A percentile compares a stretch with the other conserved stretches of the same genome.
Conservation (phyloP, 2,888 invertebrate species). For the Anthophora plumipes region DNA sequence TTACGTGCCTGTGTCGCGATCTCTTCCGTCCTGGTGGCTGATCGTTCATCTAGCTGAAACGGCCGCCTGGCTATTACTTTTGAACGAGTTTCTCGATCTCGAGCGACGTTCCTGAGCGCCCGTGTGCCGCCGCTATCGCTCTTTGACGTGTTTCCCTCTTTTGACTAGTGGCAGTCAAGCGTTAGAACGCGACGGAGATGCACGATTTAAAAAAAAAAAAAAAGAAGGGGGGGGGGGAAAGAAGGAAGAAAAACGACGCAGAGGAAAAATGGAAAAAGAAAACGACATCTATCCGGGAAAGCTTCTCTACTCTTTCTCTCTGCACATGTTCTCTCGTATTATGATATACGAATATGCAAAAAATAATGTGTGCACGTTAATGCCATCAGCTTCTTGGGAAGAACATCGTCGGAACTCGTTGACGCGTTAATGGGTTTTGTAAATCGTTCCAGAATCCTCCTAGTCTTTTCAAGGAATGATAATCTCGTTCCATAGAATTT, state of each 20-base stretch:
- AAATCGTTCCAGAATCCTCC: neutral
- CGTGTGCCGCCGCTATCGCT: neutral
- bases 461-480: neutral
- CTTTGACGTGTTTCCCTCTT: conserved; percentile 47
- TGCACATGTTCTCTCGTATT: conserved; percentile 15
- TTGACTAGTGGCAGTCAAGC: conserved; percentile 40
- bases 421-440: neutral
- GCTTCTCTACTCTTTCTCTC: neutral
- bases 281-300: neutral
- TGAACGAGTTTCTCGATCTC: conserved; percentile 46
- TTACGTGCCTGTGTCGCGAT: conserved; percentile 64
- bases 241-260: neutral
- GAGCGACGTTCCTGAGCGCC: neutral
- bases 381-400: neutral
- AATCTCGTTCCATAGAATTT: conserved; percentile 7
- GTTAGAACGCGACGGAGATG: conserved; percentile 10
- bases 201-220: neutral
- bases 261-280: neutral
- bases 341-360: neutral
- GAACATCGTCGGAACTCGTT: neutral
- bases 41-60: conserved; percentile 55
- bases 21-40: conserved; percentile 51
- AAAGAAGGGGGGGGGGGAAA: no score
- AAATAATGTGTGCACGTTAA: neutral
- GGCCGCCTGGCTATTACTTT: conserved; percentile 45